These are phyloP conservation scores for Apolygus lucorum DNA, from an alignment of 1,140 invertebrate genomes.

Conservation along the genomic window DNA sequence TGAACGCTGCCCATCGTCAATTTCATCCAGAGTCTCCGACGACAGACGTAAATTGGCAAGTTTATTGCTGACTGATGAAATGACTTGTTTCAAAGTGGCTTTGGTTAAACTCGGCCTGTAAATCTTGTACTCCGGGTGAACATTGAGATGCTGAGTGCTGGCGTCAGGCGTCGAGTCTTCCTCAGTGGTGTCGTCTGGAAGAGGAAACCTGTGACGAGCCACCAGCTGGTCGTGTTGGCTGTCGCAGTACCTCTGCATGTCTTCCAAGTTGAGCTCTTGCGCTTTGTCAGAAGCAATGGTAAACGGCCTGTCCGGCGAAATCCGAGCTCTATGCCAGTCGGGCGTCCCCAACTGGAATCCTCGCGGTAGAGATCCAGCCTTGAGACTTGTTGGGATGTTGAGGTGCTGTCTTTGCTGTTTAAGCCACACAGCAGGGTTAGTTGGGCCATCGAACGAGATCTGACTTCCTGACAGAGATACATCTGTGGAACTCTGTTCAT, in stretches of 20 bases:
- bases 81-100: constrained; percentile 41
- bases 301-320: constrained; percentile 50
- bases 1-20: constrained; percentile 38
- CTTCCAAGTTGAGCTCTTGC: constrained; percentile 45
- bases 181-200: constrained; percentile 38
- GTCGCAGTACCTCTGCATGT: constrained; percentile 48
- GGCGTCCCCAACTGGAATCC: constrained; percentile 56
- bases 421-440: constrained; percentile 50
- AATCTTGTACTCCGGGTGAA: constrained; percentile 69
- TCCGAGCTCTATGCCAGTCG: constrained; percentile 41
- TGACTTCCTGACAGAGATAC: constrained; percentile 27
- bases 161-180: constrained; percentile 46
- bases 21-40: constrained; percentile 42
- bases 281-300: constrained; percentile 62
- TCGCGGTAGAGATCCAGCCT: constrained; percentile 66
- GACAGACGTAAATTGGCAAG: constrained; percentile 39
- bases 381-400: constrained; percentile 42
- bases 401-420: constrained; percentile 49
- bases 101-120: constrained; percentile 43
- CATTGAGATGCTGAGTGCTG: constrained; percentile 43
- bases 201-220: constrained; percentile 37
- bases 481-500: constrained; percentile 25
- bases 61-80: constrained; percentile 40
- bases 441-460: constrained; percentile 42
- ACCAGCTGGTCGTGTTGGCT: constrained; percentile 42